Percentiles rank a stretch among this genome's conserved stretches.
These are phyloP conservation scores for Megamerina dolium DNA, from an alignment of 2,888 invertebrate species.

Conservation along the genomic window DNA sequence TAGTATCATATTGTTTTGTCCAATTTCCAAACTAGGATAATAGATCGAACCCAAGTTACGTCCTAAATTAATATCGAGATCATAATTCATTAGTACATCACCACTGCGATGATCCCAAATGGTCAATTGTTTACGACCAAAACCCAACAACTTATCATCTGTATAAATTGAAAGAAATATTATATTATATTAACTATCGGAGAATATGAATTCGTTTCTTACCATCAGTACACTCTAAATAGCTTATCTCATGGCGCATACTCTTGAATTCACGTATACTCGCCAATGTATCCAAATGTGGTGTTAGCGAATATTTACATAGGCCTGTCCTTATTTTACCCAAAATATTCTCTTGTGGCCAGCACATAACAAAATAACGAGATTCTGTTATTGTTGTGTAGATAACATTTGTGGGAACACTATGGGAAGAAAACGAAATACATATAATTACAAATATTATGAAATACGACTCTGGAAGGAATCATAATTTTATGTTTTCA, in stretches of 20 bases:
- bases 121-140: conserved; percentile 41
- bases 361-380: conserved; percentile 46
- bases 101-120: conserved; percentile 49
- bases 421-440: conserved; percentile 15
- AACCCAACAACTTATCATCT: conserved; percentile 46
- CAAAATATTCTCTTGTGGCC: conserved; percentile 40
- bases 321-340: conserved; percentile 39
- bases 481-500: too few species aligned
- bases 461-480: too few species aligned
- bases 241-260: conserved; percentile 39
- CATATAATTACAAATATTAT: neutral
- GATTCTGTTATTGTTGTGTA: conserved; percentile 43
- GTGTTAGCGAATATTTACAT: conserved; percentile 47
- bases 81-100: conserved; percentile 45
- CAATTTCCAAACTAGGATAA: conserved; percentile 39
- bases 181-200: neutral
- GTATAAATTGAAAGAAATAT: conserved; percentile 1
- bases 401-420: conserved; percentile 33
- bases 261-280: conserved; percentile 47
- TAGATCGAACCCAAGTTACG: conserved; percentile 40
- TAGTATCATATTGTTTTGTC: conserved; percentile 35
- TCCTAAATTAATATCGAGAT: conserved; percentile 39
- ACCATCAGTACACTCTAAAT: conserved; percentile 41
- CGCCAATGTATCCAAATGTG: conserved; percentile 44
- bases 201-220: conserved; percentile 8